phyloP scores from a whole-genome alignment of 2,797 vertebrate genomes.

The Aulostomus chinensis region DNA sequence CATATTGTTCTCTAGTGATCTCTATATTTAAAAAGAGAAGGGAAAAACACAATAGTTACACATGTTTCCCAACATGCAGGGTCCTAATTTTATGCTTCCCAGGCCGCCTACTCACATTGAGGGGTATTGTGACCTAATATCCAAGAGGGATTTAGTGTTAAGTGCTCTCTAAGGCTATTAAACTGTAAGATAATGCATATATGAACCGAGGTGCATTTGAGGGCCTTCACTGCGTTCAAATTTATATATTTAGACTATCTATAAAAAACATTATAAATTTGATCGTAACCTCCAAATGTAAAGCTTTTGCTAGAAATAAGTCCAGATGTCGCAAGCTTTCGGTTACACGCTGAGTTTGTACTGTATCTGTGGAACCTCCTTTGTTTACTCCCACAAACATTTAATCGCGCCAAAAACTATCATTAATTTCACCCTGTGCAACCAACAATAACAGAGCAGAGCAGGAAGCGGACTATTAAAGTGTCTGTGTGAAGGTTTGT shows the following conservation, averaged over 20 bases:
- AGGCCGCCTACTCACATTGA: conserved; percentile 7
- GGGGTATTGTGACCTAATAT: conserved; percentile 14
- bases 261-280: not conserved
- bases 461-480: conserved; percentile 60
- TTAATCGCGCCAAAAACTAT: conserved; percentile 33
- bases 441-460: conserved; percentile 52
- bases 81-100: not conserved
- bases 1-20: conserved; percentile 42
- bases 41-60: not conserved
- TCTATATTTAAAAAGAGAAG: conserved; percentile 28
- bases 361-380: conserved; percentile 1
- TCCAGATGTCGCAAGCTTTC: conserved; percentile 5
- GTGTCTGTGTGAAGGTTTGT: conserved; percentile 46
- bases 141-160: conserved; percentile 4
- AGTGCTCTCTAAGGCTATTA: conserved; percentile 3
- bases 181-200: not conserved
- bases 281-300: not conserved
- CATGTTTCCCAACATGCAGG: conserved; percentile 1
- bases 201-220: not conserved
- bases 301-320: not conserved
- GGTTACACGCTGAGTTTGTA: not conserved
- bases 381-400: conserved; percentile 43
- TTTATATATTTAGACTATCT: not conserved
- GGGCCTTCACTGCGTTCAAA: conserved; percentile 2
- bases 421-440: conserved; percentile 42